A percentile compares a stretch with the other conserved stretches of the same genome.
phyloP scores from a whole-genome alignment of 1,140 invertebrate genomes.

The Pseudomyrmex flavicornis region DNA sequence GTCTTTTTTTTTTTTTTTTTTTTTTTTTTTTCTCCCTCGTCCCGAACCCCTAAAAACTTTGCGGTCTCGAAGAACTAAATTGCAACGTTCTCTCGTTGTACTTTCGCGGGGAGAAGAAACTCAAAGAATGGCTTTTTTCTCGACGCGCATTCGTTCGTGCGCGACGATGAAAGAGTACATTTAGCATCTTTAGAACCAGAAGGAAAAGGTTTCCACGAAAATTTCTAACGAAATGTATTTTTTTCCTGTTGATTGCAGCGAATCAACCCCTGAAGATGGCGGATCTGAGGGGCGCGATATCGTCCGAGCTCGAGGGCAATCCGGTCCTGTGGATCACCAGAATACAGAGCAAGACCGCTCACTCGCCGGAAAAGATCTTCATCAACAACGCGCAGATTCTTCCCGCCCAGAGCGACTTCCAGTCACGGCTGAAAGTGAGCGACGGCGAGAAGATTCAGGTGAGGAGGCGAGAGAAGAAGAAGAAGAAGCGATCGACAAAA shows the following conservation, averaged over 20 bases:
- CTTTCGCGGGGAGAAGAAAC: slow-evolving; percentile 9
- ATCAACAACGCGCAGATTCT: slow-evolving; percentile 93
- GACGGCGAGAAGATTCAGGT: slow-evolving; percentile 89
- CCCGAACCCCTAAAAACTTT: slow-evolving; percentile 18
- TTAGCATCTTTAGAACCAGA: not conserved
- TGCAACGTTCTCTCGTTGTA: not conserved
- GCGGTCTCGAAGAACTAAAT: slow-evolving; percentile 24
- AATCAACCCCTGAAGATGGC: slow-evolving; percentile 89
- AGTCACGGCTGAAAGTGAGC: slow-evolving; percentile 79
- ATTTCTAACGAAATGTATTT: slow-evolving; percentile 3
- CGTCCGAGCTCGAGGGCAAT: slow-evolving; percentile 91
- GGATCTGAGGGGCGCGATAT: slow-evolving; percentile 88
- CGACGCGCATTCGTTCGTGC: not conserved
- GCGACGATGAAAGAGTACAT: not conserved
- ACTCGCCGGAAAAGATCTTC: slow-evolving; percentile 87
- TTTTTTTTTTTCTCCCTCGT: not conserved
- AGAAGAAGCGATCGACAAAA: not conserved
- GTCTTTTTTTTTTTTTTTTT: slow-evolving; percentile 28
- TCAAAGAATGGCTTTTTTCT: slow-evolving; percentile 30
- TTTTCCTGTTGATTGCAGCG: slow-evolving; percentile 85
- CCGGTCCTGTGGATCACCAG: slow-evolving; percentile 92
- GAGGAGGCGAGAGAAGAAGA: slow-evolving; percentile 55
- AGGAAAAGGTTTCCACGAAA: not conserved
- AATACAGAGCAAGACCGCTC: slow-evolving; percentile 82
- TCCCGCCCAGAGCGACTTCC: slow-evolving; percentile 89